Conservation (phyloP, 2,797 vertebrate genomes). For the Telmatherina bonti region DNA sequence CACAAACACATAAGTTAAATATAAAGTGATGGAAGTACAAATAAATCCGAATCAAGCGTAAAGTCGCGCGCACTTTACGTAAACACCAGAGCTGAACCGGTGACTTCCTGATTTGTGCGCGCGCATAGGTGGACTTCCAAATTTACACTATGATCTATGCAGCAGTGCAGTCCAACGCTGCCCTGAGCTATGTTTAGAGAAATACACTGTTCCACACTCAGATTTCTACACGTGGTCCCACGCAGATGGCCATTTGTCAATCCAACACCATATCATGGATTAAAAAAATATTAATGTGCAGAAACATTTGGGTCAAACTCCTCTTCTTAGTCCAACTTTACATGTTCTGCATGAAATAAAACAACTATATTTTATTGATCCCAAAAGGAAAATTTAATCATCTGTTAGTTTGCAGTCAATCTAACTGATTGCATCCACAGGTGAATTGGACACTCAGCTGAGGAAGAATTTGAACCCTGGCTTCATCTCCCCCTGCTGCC, state of each 20-base stretch:
- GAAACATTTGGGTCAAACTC: too few species aligned
- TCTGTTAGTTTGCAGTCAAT: conserved; percentile 35
- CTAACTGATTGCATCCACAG: conserved; percentile 69
- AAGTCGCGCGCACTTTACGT: background rate
- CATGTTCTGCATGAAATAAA: too few species aligned
- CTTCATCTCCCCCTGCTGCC: conserved; percentile 33
- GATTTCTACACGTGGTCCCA: conserved; percentile 9
- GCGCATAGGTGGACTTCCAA: background rate
- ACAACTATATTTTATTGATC: too few species aligned
- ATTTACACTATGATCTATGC: background rate
- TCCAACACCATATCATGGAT: background rate
- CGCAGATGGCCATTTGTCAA: background rate
- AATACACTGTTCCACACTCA: conserved; percentile 1
- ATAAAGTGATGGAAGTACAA: background rate
- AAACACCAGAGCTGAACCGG: background rate
- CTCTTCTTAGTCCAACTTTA: too few species aligned
- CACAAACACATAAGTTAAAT: background rate
- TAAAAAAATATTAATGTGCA: background rate
- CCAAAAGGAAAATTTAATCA: background rate
- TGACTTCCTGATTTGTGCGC: background rate
- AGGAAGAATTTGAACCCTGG: conserved; percentile 40
- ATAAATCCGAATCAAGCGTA: background rate
- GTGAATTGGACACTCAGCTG: conserved; percentile 68
- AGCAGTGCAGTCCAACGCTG: background rate
- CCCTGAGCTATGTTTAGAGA: background rate